Base-by-base conservation (phyloP, 2,888 invertebrate species). In the Philhelius pedissequus region DNA sequence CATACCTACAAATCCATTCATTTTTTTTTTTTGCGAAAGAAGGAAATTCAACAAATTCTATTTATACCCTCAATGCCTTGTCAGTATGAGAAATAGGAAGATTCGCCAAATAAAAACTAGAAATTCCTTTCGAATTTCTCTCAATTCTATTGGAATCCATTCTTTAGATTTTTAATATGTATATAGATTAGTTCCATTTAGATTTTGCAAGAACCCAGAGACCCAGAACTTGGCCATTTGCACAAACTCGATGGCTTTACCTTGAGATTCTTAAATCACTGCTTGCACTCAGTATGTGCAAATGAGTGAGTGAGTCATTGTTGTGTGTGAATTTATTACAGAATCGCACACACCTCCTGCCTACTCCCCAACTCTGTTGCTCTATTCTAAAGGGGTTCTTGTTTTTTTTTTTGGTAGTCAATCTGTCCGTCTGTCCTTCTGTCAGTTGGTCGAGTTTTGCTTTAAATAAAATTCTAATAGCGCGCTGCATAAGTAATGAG, bases 261-360 rank as follows among this genome's bases (percentile, higher is more conserved):
- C 83, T 84, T 84, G 75, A 71, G 75, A 71, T 75, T 43, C 43
- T 75, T 64, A 82, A n/a, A 77, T 82, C 78, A 78, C 48, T 64
- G 40, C 40, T 43, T 43, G 27, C 38, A 35, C 27, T 22, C 38
- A 35, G 15, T 22, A 25, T 58, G 4, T 62, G 56, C 64, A 64
- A 76, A 48, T 84, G 64, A 80, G 54, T 84, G 64, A 80, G 54
- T 84, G 62, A 62, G 43, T 62, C 84, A 84, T 75, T 75, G 40
- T 58, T 74, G 50, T 83, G 60, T 62, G 22, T 64, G 25, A 15
- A 25, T 40, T 45, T 69, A 69, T 78, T 78, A 83, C 50, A 50
- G 43, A 64, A 71, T 66, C 30, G 60, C 38, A 58, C 45, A 60
- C 73, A 58, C 18, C 50, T 43, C 13, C 15, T 60, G 15, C 9